Base-by-base conservation (phyloP, 2,888 invertebrate species). In the Chorisops tibialis region DNA sequence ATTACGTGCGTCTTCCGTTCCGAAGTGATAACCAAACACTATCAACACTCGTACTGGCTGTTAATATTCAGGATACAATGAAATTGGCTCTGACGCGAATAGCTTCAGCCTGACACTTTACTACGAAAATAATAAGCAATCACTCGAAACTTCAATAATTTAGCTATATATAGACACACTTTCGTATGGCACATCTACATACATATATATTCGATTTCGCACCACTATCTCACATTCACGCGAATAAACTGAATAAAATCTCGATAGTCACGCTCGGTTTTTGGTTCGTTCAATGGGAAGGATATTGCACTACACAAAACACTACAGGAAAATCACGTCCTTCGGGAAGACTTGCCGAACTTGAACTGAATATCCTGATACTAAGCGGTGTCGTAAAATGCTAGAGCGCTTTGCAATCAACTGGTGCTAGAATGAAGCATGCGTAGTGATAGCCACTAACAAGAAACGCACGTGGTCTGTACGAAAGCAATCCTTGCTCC, bases 301-400 rank as follows among this genome's bases (percentile, higher is more conserved):
- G 16, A 43, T 43, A 43, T 3, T 3, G 19, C 16, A 43, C 43
- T 43, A 9, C 16, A 21, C 22, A 22, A 12, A 21, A 11, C 47
- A 45, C 45, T 18, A n/a, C 30, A 9, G 49, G n/a, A n/a, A n/a
- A 6, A 50, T 14, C n/a, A 35, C 49, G 30, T 50, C 49, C 30
- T 50, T 12, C 49, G 14, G 35, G 14, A 30, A 16, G 49, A 21
- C 49, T 16, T 50, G 30, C 49, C 49, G 49, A 50, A 50, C 49
- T 50, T 50, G 35, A 35, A 50, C 49, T 50, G 49, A 50, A n/a
- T n/a, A n/a, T 50, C 35, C 30, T 30, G 35, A 14, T 35, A 14
- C 21, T 5, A 7, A 18, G 49, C 14, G 21, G 19, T 11, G 14
- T 50, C 30, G 16, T 35, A 50, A 19, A 4, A 35, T 30, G 18